phyloP scores from a whole-genome alignment of 2,888 invertebrate genomes.

The Bruchidius siliquastri region DNA sequence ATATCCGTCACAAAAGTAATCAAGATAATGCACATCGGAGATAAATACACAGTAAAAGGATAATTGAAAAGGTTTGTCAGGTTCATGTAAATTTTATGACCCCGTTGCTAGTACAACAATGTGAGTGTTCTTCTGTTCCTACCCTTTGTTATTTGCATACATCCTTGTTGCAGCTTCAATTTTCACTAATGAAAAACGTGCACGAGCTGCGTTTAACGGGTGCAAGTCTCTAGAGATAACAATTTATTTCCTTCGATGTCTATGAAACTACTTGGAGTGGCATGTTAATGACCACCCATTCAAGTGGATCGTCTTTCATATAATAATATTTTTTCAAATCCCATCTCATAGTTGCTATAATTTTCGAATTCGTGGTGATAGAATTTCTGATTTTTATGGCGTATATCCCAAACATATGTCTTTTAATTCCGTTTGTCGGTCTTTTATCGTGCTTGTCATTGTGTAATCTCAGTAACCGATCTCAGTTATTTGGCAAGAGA shows the following conservation, averaged over 20 bases:
- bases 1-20: conserved; percentile 21
- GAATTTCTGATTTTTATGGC: too few species aligned
- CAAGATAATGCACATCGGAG: conserved; percentile 31
- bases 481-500: too few species aligned
- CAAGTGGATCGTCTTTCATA: too few species aligned
- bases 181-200: not conserved
- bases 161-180: not conserved
- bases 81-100: conserved; percentile 34
- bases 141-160: not conserved
- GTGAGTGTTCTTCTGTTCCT: not conserved
- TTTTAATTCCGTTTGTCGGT: too few species aligned
- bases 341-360: too few species aligned
- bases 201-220: not conserved
- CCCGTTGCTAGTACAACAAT: conserved; percentile 6
- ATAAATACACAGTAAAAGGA: conserved; percentile 22
- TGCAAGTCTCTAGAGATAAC: not conserved
- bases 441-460: too few species aligned
- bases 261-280: not conserved
- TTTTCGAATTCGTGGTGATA: too few species aligned
- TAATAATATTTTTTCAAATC: too few species aligned
- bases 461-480: too few species aligned
- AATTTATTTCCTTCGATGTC: not conserved
- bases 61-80: conserved; percentile 35
- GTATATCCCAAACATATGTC: too few species aligned
- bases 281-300: too few species aligned